Evolutionary conservation across 2,797 vertebrate species (phyloP).

Genomic region (Erethizon dorsatum): DNA sequence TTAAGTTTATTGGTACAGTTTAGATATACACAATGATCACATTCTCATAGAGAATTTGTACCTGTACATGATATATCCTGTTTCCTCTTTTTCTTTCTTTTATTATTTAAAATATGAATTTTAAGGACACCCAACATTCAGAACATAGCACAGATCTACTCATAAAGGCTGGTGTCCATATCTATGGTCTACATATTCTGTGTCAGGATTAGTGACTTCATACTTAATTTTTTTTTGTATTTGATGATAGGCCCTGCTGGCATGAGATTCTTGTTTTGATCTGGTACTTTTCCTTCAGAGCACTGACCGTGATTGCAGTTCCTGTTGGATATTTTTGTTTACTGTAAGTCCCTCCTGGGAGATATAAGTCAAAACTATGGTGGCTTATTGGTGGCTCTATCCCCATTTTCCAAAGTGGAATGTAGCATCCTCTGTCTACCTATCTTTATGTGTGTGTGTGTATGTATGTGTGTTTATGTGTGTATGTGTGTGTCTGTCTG

Average conservation of each 20-base stretch:
- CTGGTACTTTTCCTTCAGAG: background rate
- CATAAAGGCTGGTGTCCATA: background rate
- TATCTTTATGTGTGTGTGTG: background rate
- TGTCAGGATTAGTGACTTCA: background rate
- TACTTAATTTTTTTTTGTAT: background rate
- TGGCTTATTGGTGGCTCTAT: background rate
- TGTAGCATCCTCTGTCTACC: background rate
- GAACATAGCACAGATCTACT: background rate
- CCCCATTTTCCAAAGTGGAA: background rate
- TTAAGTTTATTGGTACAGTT: background rate
- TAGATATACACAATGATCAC: background rate
- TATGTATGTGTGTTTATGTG: background rate
- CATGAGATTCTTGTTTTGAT: background rate
- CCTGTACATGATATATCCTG: background rate
- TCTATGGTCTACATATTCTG: accelerated
- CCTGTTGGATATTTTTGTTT: background rate
- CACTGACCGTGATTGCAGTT: background rate
- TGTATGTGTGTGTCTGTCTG: background rate
- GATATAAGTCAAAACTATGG: background rate
- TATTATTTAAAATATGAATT: background rate
- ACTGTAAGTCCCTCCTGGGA: background rate
- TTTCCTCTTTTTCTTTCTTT: background rate
- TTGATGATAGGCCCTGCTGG: accelerated
- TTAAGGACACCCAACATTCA: background rate
- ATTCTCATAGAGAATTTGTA: background rate